Evolutionary conservation across 2,888 invertebrate species (phyloP).

Genomic region (Phasia obesa): DNA sequence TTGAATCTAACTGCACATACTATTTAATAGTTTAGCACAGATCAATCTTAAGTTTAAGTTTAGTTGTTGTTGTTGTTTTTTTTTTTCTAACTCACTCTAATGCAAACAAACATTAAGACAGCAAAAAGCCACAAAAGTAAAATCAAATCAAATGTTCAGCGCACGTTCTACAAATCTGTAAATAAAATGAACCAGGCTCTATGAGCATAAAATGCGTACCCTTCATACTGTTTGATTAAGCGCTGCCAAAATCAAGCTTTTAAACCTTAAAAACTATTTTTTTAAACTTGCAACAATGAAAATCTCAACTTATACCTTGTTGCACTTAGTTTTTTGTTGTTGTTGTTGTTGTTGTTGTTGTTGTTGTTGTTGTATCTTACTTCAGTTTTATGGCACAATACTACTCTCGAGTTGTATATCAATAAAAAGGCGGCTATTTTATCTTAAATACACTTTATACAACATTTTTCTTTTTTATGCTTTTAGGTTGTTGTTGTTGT

Average conservation of each 20-base stretch:
- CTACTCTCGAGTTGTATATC: conserved; percentile 37
- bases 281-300: conserved; percentile 10
- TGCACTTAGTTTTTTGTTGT: no score
- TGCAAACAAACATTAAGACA: conserved; percentile 58
- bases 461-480: conserved; percentile 60
- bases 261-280: conserved; percentile 17
- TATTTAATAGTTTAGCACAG: conserved; percentile 62
- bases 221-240: not conserved
- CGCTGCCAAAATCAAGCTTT: conserved; percentile 17
- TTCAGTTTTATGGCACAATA: conserved; percentile 37
- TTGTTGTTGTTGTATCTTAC: not conserved
- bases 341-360: conserved; percentile 4
- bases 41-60: conserved; percentile 54
- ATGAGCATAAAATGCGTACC: conserved; percentile 57
- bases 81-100: conserved; percentile 12
- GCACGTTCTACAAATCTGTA: conserved; percentile 58
- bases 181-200: not conserved
- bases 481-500: not conserved
- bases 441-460: conserved; percentile 69
- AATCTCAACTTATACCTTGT: conserved; percentile 8
- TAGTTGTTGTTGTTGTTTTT: no score
- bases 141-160: conserved; percentile 49
- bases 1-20: conserved; percentile 64
- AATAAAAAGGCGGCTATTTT: conserved; percentile 71
- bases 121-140: not conserved